Base-by-base conservation (phyloP, 2,888 invertebrate genomes). In the Cetonia aurata region DNA sequence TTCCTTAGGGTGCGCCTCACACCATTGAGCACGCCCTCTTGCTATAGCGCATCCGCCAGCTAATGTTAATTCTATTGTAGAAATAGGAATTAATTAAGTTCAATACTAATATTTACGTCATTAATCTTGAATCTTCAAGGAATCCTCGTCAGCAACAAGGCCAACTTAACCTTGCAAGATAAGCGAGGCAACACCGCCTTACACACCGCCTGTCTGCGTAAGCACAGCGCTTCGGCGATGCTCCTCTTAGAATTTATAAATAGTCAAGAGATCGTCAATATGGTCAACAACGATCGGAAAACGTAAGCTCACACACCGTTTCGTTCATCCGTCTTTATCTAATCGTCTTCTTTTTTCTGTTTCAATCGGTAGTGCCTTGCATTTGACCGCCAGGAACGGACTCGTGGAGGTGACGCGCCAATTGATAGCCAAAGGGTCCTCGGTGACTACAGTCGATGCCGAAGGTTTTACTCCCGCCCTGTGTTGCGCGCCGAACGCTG, bases 381-480 rank as follows among this genome's bases (percentile, higher is more conserved):
- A 91, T 81, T 83, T 91, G 72, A 87, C 90, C 37, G 89, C 90
- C 2, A 85, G 86, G 71, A 88, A 89, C 78, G 90, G 90, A 4
- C 80, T 91, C 70, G 88, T 89, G 6, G 85, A 87, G 44, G 88
- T 89, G 1, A 89, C 89, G 0, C 85, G 87, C 75, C 85, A 87
- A 76, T 83, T 91, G 71, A 83, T 91, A 37, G 83, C 84, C 74
- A 87, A 88, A 77, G 89, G 89, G 2, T 88, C 89, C 48, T 88
- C 88, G 67, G 87, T 90, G 1, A 80, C 86, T 60, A 86, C 87
- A 0, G 84, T 87, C 3, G 90, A 91, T 79, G 84, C 85, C 44
- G 86, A 87, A 74, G 90, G 90, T 48, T 83, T 89, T 74, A 89
- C 89, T 0, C 90, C 91, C n/a, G 89, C 89, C 2, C 80, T 91